Base-by-base conservation (phyloP, 2,888 invertebrate genomes). In the Calameuta idolon region DNA sequence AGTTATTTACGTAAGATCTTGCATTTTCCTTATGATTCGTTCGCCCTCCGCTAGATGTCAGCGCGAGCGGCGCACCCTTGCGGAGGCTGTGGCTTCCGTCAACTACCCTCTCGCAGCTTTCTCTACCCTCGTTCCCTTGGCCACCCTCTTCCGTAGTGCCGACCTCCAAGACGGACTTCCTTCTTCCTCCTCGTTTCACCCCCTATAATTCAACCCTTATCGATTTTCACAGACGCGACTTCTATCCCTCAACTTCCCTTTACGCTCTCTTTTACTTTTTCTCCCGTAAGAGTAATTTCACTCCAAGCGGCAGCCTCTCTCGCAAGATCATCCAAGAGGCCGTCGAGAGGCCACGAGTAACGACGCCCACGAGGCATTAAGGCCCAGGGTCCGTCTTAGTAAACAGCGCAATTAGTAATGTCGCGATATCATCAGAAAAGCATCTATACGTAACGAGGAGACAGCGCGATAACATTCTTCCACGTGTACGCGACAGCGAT, bases 11-110 rank as follows among this genome's bases (percentile, higher is more conserved):
- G 31, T 12, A 31, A 23, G 12, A 71, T 71, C 71, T 71, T 33
- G 71, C 71, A 34, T 34, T 71, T 34, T 71, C 31, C 76, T 15
- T 77, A 30, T 35, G 76, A 73, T 83, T 87, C 76, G 77, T 73
- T 76, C 74, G 79, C 84, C 84, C 83, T 80, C 81, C 85, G 84
- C 31, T 80, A 87, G 87, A 87, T 87, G 87, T 85, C 87, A 37
- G 79, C 33, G 55, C 69, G 68, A 12, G 74, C 80, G 55, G 4
- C 37, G 55, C 55, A 37, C 71, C 71, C 71, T 71, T 34, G 71
- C 15, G 71, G 71, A 71, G 71, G 71, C 34, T 71, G 33, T 31
- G 34, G 71, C 71, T 71, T 71, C 71, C 71, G 71, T 12, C 34
- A 5, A 33, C 33, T 34, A 31, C 71, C 71, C 71, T 71, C 12